Evolutionary conservation across 2,888 invertebrate genomes (phyloP).

Genomic region (Lepetodrilus schrolli): DNA sequence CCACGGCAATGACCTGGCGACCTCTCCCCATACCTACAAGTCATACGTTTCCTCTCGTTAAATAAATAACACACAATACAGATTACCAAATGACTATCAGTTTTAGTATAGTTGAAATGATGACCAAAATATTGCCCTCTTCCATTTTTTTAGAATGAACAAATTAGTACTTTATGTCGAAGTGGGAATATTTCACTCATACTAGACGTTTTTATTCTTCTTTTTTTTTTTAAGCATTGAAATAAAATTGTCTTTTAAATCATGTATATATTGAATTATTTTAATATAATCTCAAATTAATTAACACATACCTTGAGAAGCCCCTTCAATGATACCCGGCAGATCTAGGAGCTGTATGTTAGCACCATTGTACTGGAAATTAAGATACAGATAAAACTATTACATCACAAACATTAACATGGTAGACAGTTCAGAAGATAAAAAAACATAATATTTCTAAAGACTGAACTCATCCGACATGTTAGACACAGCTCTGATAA

Average conservation of each 20-base stretch:
- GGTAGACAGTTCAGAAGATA: too few relatives aligned
- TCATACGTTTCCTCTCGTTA: too few relatives aligned
- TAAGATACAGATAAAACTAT: background rate
- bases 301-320: slow-evolving; percentile 85
- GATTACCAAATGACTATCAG: background rate
- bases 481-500: too few relatives aligned
- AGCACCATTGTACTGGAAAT: slow-evolving; percentile 89
- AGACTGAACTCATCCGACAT: too few relatives aligned
- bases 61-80: slow-evolving; percentile 38
- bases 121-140: background rate
- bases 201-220: too few relatives aligned
- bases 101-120: background rate
- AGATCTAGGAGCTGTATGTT: slow-evolving; percentile 98
- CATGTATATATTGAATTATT: too few relatives aligned
- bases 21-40: slow-evolving; percentile 92
- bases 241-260: too few relatives aligned
- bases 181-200: too few relatives aligned
- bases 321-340: slow-evolving; percentile 99
- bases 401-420: background rate
- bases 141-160: too few relatives aligned
- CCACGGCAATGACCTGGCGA: slow-evolving; percentile 97
- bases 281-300: too few relatives aligned
- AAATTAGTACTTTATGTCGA: too few relatives aligned
- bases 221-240: too few relatives aligned
- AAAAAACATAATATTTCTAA: background rate